phyloP scores from a whole-genome alignment of 64 coral and sea anemone species.

The Platygyra sinensis region DNA sequence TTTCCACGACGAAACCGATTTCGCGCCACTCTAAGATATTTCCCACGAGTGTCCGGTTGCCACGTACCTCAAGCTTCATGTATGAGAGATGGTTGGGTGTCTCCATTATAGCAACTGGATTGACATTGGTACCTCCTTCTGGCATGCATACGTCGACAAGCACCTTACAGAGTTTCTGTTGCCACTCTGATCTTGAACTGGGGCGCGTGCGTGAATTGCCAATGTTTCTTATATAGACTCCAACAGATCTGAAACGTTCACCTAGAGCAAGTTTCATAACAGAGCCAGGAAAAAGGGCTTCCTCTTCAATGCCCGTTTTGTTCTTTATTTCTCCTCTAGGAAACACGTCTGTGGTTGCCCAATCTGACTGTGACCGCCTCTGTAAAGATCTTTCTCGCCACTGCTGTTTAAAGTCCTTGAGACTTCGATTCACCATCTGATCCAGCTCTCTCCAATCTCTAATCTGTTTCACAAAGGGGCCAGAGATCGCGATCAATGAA shows the following conservation, averaged over 20 bases:
- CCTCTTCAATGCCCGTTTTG: background rate
- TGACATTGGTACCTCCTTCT: background rate
- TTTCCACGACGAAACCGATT: constrained; percentile 46
- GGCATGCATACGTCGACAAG: constrained; percentile 6
- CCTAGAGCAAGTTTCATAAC: constrained; percentile 8
- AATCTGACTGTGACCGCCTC: background rate
- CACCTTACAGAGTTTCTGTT: constrained; percentile 32
- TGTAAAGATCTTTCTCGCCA: background rate
- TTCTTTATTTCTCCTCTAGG: background rate
- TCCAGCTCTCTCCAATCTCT: constrained; percentile 18
- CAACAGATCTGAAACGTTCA: background rate
- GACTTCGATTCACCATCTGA: background rate
- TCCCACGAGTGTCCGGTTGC: background rate
- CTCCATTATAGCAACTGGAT: background rate
- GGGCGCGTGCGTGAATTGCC: background rate
- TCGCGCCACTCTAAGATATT: constrained; percentile 38
- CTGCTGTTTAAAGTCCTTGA: background rate
- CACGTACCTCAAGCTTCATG: constrained; percentile 4
- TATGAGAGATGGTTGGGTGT: constrained; percentile 28
- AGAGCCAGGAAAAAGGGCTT: constrained; percentile 31
- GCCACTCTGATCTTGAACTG: background rate
- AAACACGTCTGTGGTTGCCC: background rate
- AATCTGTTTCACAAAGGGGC: background rate
- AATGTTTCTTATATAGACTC: background rate
- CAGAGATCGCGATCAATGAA: too few relatives aligned